Base-by-base conservation (phyloP, 2,888 invertebrate genomes). In the Cosmopolites sordidus region DNA sequence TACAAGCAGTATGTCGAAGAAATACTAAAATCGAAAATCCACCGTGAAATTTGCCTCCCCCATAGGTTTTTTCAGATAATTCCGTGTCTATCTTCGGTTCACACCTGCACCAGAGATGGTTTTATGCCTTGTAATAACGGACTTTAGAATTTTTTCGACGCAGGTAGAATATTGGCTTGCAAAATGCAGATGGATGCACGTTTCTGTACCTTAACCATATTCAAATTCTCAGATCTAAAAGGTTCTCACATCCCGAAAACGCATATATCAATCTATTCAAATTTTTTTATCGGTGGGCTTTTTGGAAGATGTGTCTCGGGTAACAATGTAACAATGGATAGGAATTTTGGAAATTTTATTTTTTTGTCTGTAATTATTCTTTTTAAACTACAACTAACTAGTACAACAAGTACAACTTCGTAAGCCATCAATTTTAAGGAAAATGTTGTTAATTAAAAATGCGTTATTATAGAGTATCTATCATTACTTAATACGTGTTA, bases 51-150 rank as follows among this genome's bases (percentile, higher is more conserved):
- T 22, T 22, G 22, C 17, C 62, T 60, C 60, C 52, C 64, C 60
- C 60, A 56, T 62, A 52, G 51, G 55, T 61, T 59, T 54, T 52
- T 58, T 58, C 60, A 56, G 61, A 64, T 66, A 66, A 64, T 22
- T 22, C 4, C 22, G 22, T 67, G 64, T 69, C 69, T 64, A 63
- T 60, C 63, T 64, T 63, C 48, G 54, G 41, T 54, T 64, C 67
- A 69, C 70, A 71, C 71, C 71, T 70, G 69, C 70, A 66, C 58
- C 52, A 56, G 43, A 57, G 53, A 49, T 57, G 57, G 53, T 56
- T 57, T 54, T 50, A 14, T 57, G 60, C 56, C 51, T 61, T 58
- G 61, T 59, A 60, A 62, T 56, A 59, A 54, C 50, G 60, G 60
- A 58, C 59, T 61, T 61, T 60, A 62, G 59, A 58, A 47, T 56